phyloP scores from a whole-genome alignment of 2,888 invertebrate genomes.

The Clusia tigrina region DNA sequence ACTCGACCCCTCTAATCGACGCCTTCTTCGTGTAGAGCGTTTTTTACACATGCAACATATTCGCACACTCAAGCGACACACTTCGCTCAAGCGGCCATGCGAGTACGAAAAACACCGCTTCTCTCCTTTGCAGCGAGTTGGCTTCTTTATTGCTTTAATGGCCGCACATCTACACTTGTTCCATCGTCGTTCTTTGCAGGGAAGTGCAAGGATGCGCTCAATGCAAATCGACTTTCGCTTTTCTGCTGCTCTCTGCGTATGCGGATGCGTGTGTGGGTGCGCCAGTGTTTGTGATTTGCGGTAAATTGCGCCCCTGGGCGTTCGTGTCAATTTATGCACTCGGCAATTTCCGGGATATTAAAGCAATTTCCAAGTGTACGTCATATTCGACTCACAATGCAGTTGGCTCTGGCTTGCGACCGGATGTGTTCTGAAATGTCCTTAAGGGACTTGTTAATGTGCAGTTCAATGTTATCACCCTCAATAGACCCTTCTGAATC shows the following conservation, averaged over 20 bases:
- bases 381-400: neutral
- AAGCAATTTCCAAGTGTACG: constrained; percentile 50
- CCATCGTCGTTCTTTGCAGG: neutral
- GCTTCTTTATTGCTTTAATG: constrained; percentile 11
- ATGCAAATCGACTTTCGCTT: constrained; percentile 30
- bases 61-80: neutral
- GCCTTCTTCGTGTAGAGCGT: too few relatives aligned
- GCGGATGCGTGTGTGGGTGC: constrained; percentile 17
- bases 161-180: neutral
- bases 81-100: constrained; percentile 11
- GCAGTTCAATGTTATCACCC: neutral
- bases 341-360: constrained; percentile 55
- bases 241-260: neutral
- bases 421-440: neutral
- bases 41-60: too few relatives aligned
- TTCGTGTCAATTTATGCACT: constrained; percentile 60
- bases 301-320: constrained; percentile 57
- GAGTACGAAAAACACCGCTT: neutral
- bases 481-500: neutral
- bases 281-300: constrained; percentile 39
- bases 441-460: neutral
- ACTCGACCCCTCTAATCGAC: neutral
- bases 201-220: constrained; percentile 13
- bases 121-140: neutral
- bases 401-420: neutral